Evolutionary conservation across 2,888 invertebrate species (phyloP).

Genomic region (Ectemnius cavifrons): DNA sequence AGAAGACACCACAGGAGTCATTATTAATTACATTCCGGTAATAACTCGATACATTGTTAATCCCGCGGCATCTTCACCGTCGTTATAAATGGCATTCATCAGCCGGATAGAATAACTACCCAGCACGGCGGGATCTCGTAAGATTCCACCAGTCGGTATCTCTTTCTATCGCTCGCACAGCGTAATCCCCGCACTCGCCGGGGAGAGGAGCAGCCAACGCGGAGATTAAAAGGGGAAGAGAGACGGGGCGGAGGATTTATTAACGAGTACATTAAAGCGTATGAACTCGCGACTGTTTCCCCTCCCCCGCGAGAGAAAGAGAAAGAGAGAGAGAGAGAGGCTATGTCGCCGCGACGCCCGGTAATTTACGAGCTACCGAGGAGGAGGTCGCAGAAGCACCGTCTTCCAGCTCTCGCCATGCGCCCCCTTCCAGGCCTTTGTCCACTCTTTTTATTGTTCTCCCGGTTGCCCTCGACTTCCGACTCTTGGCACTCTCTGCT

Average conservation of each 20-base stretch:
- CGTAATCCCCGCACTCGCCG: no score
- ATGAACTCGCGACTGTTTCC: conserved; percentile 55
- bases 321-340: conserved; percentile 20
- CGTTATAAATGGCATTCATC: conserved; percentile 69
- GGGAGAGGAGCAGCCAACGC: conserved; percentile 40
- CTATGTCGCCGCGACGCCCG: conserved; percentile 39
- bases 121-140: conserved; percentile 62
- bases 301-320: background rate
- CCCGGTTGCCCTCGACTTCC: conserved; percentile 49
- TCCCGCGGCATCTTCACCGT: conserved; percentile 38
- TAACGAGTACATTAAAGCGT: conserved; percentile 73
- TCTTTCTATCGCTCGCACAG: conserved; percentile 22
- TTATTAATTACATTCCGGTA: conserved; percentile 75
- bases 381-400: conserved; percentile 13
- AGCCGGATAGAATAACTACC: conserved; percentile 58
- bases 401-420: background rate
- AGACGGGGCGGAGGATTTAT: conserved; percentile 55
- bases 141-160: conserved; percentile 75
- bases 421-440: conserved; percentile 20
- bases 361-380: conserved; percentile 52
- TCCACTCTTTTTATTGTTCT: conserved; percentile 51
- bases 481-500: conserved; percentile 39
- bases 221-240: conserved; percentile 59
- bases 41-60: conserved; percentile 61
- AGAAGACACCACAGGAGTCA: conserved; percentile 55